These are phyloP conservation scores for Callorhinus ursinus DNA, from an alignment of 2,113 vertebrate species.

Conservation along the genomic window DNA sequence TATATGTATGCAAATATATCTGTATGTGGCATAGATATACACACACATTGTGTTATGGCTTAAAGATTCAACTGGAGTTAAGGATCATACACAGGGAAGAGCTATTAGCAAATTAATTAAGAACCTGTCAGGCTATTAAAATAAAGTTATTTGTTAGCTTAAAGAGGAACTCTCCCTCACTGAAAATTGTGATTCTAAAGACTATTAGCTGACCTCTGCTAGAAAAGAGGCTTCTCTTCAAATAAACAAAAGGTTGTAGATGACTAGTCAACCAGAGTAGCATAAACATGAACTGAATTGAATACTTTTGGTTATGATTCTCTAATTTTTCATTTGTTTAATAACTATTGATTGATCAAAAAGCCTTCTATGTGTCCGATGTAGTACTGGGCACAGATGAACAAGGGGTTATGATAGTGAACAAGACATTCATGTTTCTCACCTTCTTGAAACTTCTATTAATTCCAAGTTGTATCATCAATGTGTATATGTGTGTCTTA, in stretches of 20 bases:
- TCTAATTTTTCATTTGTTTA: constrained; percentile 55
- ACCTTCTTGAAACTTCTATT: constrained; percentile 41
- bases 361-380: not conserved
- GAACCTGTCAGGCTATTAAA: constrained; percentile 52
- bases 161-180: constrained; percentile 32
- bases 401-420: not conserved
- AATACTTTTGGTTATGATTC: constrained; percentile 53
- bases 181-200: constrained; percentile 55
- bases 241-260: constrained; percentile 44
- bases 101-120: constrained; percentile 74
- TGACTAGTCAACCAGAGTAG: not conserved
- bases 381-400: not conserved
- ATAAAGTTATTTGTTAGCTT: constrained; percentile 61
- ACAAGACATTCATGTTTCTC: not conserved
- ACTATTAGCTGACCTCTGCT: constrained; percentile 53
- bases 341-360: constrained; percentile 9
- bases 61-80: constrained; percentile 61
- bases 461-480: not conserved
- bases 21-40: constrained; percentile 47
- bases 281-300: constrained; percentile 54
- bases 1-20: constrained; percentile 57
- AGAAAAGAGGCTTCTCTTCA: constrained; percentile 42
- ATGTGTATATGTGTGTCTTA: not conserved
- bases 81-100: constrained; percentile 55
- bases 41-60: constrained; percentile 35